phyloP scores from a whole-genome alignment of 2,113 vertebrate species.

The Ginglymostoma cirratum region DNA sequence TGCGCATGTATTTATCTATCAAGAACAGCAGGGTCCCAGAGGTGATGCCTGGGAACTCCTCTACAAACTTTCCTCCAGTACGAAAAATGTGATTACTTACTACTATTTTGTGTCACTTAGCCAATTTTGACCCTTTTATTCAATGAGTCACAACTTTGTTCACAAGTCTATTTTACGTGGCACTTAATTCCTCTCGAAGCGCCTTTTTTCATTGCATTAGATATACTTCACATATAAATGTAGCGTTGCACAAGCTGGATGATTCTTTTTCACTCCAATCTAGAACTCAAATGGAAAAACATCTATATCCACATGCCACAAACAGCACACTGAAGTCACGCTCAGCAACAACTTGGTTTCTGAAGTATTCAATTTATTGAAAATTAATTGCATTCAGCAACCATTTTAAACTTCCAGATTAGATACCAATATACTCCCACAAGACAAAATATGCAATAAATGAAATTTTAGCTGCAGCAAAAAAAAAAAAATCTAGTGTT shows the following conservation, averaged over 20 bases:
- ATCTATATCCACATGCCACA: neutral
- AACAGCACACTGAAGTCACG: neutral
- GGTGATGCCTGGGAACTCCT: neutral
- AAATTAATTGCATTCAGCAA: neutral
- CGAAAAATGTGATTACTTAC: neutral
- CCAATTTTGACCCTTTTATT: neutral
- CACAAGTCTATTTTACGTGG: neutral
- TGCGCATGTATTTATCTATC: neutral
- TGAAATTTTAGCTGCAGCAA: constrained; percentile 35
- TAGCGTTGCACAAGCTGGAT: neutral
- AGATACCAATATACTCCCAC: neutral
- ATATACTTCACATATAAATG: neutral
- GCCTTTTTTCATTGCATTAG: neutral
- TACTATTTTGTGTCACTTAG: neutral
- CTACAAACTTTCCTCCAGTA: neutral
- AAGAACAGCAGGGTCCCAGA: neutral
- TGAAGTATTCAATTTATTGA: neutral
- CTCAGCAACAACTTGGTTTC: neutral
- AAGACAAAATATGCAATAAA: neutral
- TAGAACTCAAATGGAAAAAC: neutral
- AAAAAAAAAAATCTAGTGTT: neutral
- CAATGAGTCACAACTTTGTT: neutral
- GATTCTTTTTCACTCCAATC: neutral
- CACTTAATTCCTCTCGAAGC: neutral
- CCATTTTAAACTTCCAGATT: neutral